Conservation (phyloP, 1,140 invertebrate species). For the Papilio polyxenes region DNA sequence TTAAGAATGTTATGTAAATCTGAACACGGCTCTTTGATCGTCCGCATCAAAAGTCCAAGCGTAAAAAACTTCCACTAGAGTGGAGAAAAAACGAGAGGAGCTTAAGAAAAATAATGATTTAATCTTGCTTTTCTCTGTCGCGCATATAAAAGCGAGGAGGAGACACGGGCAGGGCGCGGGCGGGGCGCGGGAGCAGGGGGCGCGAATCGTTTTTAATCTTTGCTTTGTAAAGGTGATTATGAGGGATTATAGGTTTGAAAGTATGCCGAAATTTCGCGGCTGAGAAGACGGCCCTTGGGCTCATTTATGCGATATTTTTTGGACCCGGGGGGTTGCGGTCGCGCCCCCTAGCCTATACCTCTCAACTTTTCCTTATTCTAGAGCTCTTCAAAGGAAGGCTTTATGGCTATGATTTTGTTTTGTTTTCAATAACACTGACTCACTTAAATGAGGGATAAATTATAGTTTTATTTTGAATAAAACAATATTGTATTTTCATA, state of each 20-base stretch:
- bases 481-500: no score
- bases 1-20: slow-evolving; percentile 81
- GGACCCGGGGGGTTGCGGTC: slow-evolving; percentile 72
- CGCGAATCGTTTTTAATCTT: slow-evolving; percentile 82
- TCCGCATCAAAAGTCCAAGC: slow-evolving; percentile 78
- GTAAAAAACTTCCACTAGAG: slow-evolving; percentile 71
- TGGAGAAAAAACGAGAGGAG: slow-evolving; percentile 76
- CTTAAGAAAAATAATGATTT: slow-evolving; percentile 81
- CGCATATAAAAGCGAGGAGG: slow-evolving; percentile 76
- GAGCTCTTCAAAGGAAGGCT: slow-evolving; percentile 73
- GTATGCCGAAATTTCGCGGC: slow-evolving; percentile 78
- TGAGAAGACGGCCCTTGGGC: slow-evolving; percentile 68
- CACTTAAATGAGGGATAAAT: neutral
- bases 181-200: slow-evolving; percentile 48
- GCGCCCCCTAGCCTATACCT: slow-evolving; percentile 59
- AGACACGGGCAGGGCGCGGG: slow-evolving; percentile 47
- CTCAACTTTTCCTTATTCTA: slow-evolving; percentile 75
- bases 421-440: slow-evolving; percentile 43
- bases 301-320: slow-evolving; percentile 77
- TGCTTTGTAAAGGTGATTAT: slow-evolving; percentile 83
- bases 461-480: neutral
- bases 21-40: slow-evolving; percentile 80
- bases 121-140: slow-evolving; percentile 78
- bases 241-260: slow-evolving; percentile 81
- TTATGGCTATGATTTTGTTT: slow-evolving; percentile 69